Evolutionary conservation across 2,888 invertebrate species (phyloP), one percentile per base, ranked within the genome.

Genomic region (Eudasyphora cyanicolor): DNA sequence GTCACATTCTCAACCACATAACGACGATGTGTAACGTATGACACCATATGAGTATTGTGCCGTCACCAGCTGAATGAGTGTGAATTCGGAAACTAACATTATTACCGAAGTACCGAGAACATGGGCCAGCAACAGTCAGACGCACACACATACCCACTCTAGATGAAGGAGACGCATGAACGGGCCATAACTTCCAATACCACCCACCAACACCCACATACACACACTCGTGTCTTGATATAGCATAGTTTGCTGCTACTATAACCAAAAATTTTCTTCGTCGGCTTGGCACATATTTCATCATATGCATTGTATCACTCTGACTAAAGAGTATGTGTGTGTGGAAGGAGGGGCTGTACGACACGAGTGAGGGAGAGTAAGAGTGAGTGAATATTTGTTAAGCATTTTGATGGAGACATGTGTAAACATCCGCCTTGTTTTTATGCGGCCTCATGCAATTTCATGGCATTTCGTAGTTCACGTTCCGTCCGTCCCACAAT

Each of bases 351-450:
- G n/a, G 45, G 32, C n/a, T 8, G 14, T 27, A 38, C 35, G 21
- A n/a, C n/a, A n/a, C n/a, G n/a, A 8, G 27, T 4, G 14, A 12
- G 5, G 10, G 35, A 7, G 5, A 35, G 35, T 35, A 10, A 8
- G 45, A 24, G 57, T 27, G 57, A 27, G 27, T 57, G 57, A 57
- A 57, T 79, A 69, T 73, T 79, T 79, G 76, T 69, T 76, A 70
- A 80, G 70, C 74, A 62, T 77, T n/a, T 80, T 77, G 60, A 76
- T 79, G 73, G 69, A 21, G 73, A 70, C 76, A 74, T 82, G 76
- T 79, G 82, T 74, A 82, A 79, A 82, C 73, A 82, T 76, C 64
- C 74, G 79, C 76, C 69, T 67, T 51, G 67, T 42, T 67, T 64
- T 67, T 67, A 24, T 24, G 42, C n/a, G n/a, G n/a, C 14, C 27